Base-by-base conservation (phyloP, 2,888 invertebrate species). In the Alentia gelatinosa region DNA sequence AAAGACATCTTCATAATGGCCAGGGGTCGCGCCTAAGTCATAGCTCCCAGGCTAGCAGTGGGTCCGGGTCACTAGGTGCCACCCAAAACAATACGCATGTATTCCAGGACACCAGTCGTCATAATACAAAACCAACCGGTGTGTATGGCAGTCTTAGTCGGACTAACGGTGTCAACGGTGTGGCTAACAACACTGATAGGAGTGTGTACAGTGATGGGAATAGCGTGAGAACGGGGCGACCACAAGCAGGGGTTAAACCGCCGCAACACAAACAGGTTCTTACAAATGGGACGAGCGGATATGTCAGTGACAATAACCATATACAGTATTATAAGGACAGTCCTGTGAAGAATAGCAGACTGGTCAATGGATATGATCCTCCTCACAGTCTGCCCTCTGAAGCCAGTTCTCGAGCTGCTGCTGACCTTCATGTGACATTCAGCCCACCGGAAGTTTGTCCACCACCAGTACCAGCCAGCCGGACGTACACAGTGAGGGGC, bases 401-500 rank as follows among this genome's bases (percentile, higher is more conserved):
- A 39, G 35, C 79, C 12, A 30, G 26, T 26, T 12, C 37, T 35
- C 35, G n/a, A 12, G 79, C 4, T 42, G 23, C 86, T 26, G 30
- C 5, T 47, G 86, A 86, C 50, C 86, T 86, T 47, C 86, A 86
- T 35, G 86, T 86, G 86, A 86, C 86, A 26, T 86, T 86, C 50
- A 35, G 1, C 33, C 56, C 63, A 23, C 37, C 26, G 26, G 90
- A 90, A n/a, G n/a, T 33, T 35, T 83, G 42, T 19, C 98, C 98
- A 50, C 99, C 99, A 50, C 98, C 98, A 42, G 97, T 99, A 93
- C 99, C 99, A 86, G 98, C 98, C 47, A 98, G 98, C 94, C 97
- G 99, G 94, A 97, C 98, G 0, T 99, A 99, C 96, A 98, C 98
- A 7, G 98, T 99, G 91, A 97, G 98, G 40, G 98, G 98, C 94